A percentile compares a stretch with the other conserved stretches of the same genome.
Evolutionary conservation across 2,888 invertebrate genomes (phyloP).

Genomic region (Drosophila neotestacea): DNA sequence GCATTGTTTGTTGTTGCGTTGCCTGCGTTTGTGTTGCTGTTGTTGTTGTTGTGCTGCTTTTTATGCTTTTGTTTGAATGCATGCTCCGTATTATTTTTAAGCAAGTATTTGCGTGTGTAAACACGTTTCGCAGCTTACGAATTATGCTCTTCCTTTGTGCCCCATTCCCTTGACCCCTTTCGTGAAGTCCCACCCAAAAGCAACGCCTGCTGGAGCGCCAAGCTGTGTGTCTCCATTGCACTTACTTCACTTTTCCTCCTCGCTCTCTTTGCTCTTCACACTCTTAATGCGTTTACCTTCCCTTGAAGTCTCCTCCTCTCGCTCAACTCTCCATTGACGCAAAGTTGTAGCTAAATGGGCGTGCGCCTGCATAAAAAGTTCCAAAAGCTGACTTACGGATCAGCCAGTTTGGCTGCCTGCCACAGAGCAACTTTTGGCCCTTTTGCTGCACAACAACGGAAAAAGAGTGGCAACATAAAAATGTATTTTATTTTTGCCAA

Average conservation of each 20-base stretch:
- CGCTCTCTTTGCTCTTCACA: too few species aligned
- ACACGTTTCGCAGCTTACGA: slow-evolving; percentile 80
- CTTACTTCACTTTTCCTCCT: slow-evolving; percentile 23
- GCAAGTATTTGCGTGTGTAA: slow-evolving; percentile 78
- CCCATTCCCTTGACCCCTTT: neutral
- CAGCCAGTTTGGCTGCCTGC: slow-evolving; percentile 46
- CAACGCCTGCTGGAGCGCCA: slow-evolving; percentile 8
- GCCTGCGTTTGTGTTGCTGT: slow-evolving; percentile 29
- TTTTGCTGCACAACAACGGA: slow-evolving; percentile 22
- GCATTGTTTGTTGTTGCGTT: slow-evolving; percentile 10
- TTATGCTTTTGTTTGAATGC: slow-evolving; percentile 51
- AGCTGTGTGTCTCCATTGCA: slow-evolving; percentile 40
- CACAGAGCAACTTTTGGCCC: slow-evolving; percentile 55
- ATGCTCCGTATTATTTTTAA: slow-evolving; percentile 69
- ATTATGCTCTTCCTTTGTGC: slow-evolving; percentile 43
- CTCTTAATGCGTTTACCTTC: slow-evolving; percentile 44
- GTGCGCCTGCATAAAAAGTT: slow-evolving; percentile 75
- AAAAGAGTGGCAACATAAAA: slow-evolving; percentile 30
- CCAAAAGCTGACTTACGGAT: slow-evolving; percentile 75
- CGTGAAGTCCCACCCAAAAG: slow-evolving; percentile 1
- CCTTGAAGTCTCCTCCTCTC: neutral
- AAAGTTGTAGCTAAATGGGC: slow-evolving; percentile 38
- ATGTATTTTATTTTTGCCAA: slow-evolving; percentile 52
- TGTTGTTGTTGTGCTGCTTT: slow-evolving; percentile 36
- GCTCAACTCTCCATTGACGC: slow-evolving; percentile 4